phyloP scores from a whole-genome alignment of 2,888 invertebrate species.

The Dysmachus trigonus region DNA sequence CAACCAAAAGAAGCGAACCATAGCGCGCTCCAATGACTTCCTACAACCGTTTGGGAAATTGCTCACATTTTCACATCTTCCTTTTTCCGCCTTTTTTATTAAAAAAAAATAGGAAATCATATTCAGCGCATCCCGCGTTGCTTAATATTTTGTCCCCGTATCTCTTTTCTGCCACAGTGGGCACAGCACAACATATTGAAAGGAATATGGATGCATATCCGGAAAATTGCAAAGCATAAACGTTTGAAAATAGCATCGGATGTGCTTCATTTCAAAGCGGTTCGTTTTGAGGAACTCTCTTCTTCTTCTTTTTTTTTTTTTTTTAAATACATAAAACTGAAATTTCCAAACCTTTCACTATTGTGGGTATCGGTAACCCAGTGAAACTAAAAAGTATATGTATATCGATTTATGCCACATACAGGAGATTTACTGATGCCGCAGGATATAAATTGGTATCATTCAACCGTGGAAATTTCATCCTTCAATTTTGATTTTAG shows the following conservation, averaged over 20 bases:
- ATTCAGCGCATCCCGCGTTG: not conserved
- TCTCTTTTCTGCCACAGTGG: not conserved
- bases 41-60: not conserved
- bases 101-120: not conserved
- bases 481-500: not conserved
- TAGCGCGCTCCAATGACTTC: not conserved
- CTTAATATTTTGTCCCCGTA: not conserved
- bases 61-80: not conserved
- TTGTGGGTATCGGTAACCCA: not conserved
- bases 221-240: not conserved
- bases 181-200: not conserved
- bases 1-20: not conserved
- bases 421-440: not conserved
- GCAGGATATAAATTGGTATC: not conserved
- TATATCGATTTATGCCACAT: not conserved
- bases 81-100: not conserved
- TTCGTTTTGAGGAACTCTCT: not conserved
- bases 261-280: not conserved
- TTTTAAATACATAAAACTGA: not conserved
- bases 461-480: not conserved
- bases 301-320: not conserved
- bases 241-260: not conserved
- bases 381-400: not conserved
- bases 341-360: not conserved
- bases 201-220: not conserved